phyloP scores from a whole-genome alignment of 2,888 invertebrate genomes.

The Bruchidius siliquastri region DNA sequence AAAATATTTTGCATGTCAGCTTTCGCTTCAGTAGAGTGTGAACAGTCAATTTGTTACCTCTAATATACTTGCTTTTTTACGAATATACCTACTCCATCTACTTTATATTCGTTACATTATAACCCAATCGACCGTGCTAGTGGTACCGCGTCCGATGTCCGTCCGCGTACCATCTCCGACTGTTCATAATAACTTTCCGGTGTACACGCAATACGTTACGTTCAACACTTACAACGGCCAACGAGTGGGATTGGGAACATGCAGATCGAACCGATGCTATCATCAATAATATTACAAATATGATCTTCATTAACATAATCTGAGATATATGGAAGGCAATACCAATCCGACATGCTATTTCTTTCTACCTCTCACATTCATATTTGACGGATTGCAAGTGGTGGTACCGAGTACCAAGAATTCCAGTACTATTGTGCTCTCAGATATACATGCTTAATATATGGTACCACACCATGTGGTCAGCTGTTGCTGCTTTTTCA shows the following conservation, averaged over 20 bases:
- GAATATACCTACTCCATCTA: too few relatives aligned
- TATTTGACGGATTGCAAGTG: not conserved
- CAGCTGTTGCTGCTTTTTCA: too few relatives aligned
- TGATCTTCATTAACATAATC: slow-evolving; percentile 25
- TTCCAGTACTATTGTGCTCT: not conserved
- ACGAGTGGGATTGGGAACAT: slow-evolving; percentile 37
- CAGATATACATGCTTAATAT: too few relatives aligned
- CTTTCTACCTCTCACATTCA: not conserved
- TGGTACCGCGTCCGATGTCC: not conserved
- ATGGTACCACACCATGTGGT: too few relatives aligned
- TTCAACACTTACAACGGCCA: slow-evolving; percentile 23
- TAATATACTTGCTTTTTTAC: too few relatives aligned
- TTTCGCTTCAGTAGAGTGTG: too few relatives aligned
- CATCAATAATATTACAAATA: slow-evolving; percentile 36
- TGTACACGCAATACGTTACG: slow-evolving; percentile 8
- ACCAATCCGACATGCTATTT: not conserved
- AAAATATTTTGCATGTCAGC: too few relatives aligned
- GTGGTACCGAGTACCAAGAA: not conserved
- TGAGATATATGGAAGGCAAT: slow-evolving; percentile 5
- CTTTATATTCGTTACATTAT: too few relatives aligned
- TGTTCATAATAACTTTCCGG: slow-evolving; percentile 4
- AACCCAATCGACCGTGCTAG: not conserved
- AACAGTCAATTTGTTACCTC: too few relatives aligned
- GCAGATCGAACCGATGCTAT: slow-evolving; percentile 32
- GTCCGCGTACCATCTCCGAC: not conserved